phyloP scores from a whole-genome alignment of 2,888 invertebrate species.

The Drosophila cracens region DNA sequence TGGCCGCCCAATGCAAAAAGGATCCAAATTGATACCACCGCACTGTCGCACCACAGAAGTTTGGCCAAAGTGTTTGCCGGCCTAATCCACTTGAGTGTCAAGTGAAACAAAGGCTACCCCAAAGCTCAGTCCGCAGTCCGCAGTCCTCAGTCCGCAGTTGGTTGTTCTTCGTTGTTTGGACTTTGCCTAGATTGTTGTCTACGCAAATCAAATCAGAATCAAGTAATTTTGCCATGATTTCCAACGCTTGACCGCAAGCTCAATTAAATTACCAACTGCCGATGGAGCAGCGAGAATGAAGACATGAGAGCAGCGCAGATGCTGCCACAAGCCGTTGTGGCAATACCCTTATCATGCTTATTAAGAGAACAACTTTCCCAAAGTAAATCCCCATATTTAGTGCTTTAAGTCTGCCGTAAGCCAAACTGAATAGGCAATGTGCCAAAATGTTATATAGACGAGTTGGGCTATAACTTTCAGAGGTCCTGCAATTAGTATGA shows the following conservation, averaged over 20 bases:
- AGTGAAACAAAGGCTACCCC: slow-evolving; percentile 55
- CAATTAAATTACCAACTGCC: slow-evolving; percentile 80
- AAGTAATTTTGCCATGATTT: slow-evolving; percentile 82
- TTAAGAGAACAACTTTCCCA: neutral
- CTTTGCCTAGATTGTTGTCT: slow-evolving; percentile 70
- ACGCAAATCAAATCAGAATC: slow-evolving; percentile 83
- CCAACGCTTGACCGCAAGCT: slow-evolving; percentile 81
- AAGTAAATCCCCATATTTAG: neutral
- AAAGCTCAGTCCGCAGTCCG: slow-evolving; percentile 14
- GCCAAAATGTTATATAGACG: neutral
- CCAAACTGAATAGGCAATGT: neutral
- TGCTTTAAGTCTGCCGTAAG: neutral
- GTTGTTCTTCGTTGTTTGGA: slow-evolving; percentile 8
- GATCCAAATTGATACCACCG: slow-evolving; percentile 58
- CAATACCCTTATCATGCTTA: slow-evolving; percentile 7
- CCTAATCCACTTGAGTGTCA: slow-evolving; percentile 71
- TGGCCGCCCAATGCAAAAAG: slow-evolving; percentile 41
- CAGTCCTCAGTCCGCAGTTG: neutral
- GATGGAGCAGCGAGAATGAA: slow-evolving; percentile 10
- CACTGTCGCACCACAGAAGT: slow-evolving; percentile 32
- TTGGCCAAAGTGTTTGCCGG: slow-evolving; percentile 57
- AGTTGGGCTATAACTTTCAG: neutral
- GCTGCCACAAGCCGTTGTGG: neutral
- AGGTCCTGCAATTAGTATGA: neutral
- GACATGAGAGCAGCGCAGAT: too few relatives aligned